Conservation (phyloP, 1,140 invertebrate species). For the Octopus sinensis region DNA sequence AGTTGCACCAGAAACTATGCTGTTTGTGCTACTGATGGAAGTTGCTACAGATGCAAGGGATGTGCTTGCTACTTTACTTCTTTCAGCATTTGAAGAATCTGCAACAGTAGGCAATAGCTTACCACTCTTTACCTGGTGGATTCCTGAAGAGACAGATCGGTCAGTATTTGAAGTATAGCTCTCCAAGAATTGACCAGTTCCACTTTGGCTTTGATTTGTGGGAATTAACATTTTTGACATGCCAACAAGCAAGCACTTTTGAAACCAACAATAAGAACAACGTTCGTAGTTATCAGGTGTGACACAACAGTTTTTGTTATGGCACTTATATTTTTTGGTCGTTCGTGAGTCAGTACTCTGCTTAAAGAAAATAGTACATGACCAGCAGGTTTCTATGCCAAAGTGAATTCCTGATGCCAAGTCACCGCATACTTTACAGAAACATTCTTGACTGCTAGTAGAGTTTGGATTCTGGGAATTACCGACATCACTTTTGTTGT, state of each 20-base stretch:
- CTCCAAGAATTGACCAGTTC: background rate
- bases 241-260: constrained; percentile 37
- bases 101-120: no score
- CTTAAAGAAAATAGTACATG: constrained; percentile 47
- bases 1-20: no score
- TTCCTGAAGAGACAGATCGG: no score
- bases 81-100: no score
- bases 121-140: no score
- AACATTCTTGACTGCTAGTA: background rate
- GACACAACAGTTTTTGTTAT: background rate
- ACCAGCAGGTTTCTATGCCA: constrained; percentile 61
- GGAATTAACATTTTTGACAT: constrained; percentile 33
- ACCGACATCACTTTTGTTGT: background rate
- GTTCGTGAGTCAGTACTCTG: background rate
- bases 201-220: background rate
- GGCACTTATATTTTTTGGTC: constrained; percentile 1
- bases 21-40: no score
- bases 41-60: no score
- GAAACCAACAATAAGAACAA: constrained; percentile 39
- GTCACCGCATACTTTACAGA: constrained; percentile 60
- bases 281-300: background rate
- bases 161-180: background rate
- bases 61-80: no score
- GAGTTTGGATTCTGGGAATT: background rate
- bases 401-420: constrained; percentile 61